Base-by-base conservation (phyloP, 2,888 invertebrate genomes). In the Strigamia crassipes region DNA sequence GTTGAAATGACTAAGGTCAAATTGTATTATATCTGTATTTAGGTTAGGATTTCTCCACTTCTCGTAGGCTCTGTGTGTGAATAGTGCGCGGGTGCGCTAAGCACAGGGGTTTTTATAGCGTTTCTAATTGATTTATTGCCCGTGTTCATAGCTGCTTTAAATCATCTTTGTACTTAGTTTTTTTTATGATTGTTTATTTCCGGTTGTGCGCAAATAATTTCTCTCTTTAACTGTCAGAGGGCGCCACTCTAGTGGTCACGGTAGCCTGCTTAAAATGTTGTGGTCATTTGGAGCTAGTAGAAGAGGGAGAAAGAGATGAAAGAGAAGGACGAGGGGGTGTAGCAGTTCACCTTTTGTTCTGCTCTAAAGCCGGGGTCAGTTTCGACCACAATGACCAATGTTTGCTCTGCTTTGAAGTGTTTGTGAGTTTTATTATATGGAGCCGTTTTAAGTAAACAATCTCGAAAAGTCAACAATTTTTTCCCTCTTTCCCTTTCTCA, bases 331-430 rank as follows among this genome's bases (percentile, higher is more conserved):
- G 73, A 73, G 31, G 73, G 73, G 23, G 31, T 31, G 23, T 15
- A 73, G 73, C 73, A 73, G 31, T 73, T 73, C 73, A 73, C 73
- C 73, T 73, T 31, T 73, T 73, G 73, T 73, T 31, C 31, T 5
- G 73, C 27, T 73, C 13, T 73, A 31, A 73, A 73, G 31, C 73
- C 73, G 73, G 27, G 73, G 31, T 73, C 73, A 73, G 73, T 73
- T 73, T 73, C 27, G 73, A 73, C 73, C 73, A 73, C 73, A 73
- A 73, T 73, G 73, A 73, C 73, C 27, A 73, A 12, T 73, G 23
- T 73, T 73, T 73, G 73, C 31, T 73, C 73, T 31, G 3, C 23
- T 73, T 73, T 73, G 15, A 73, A 73, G 73, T 73, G 31, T 73
- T 73, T 31, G 73, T 13, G 15, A 73, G 27, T 27, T 73, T 31